Percentiles rank a stretch among this genome's conserved stretches.
These are phyloP conservation scores for Forbesichthys agassizii DNA, from an alignment of 2,113 vertebrate species.

Conservation along the genomic window DNA sequence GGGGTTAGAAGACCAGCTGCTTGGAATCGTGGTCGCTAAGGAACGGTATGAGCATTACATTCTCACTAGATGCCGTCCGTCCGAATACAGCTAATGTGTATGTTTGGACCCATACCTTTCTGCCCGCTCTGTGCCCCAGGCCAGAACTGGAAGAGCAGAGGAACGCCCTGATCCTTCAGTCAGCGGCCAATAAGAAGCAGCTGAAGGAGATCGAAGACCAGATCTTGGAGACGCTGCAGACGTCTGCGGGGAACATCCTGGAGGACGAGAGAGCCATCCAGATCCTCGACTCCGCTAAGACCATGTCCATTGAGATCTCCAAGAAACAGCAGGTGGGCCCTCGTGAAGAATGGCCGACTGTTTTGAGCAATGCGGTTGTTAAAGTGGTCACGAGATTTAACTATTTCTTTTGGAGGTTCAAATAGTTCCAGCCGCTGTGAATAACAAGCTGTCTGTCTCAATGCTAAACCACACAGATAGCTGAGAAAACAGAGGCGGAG, in stretches of 20 bases:
- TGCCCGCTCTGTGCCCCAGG: conserved; percentile 66
- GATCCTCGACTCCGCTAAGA: conserved; percentile 92
- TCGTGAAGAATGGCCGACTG: not conserved
- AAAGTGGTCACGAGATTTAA: no score
- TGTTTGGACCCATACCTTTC: not conserved
- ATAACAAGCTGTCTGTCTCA: conserved; percentile 4
- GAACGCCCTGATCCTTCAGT: conserved; percentile 93
- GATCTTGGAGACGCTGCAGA: conserved; percentile 92
- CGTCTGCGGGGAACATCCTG: conserved; percentile 93
- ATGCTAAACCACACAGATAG: conserved; percentile 75
- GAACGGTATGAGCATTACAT: conserved; percentile 80
- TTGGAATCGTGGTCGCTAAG: conserved; percentile 94
- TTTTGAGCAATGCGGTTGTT: no score
- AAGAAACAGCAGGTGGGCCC: conserved; percentile 89
- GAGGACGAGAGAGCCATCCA: conserved; percentile 93
- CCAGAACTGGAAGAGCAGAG: conserved; percentile 94
- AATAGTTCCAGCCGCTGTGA: no score
- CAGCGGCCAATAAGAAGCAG: conserved; percentile 91
- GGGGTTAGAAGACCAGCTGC: conserved; percentile 93
- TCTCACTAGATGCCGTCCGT: not conserved
- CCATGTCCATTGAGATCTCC: conserved; percentile 92
- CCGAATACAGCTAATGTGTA: not conserved
- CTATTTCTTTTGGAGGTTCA: no score
- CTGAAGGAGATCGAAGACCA: conserved; percentile 93
- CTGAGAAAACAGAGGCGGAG: conserved; percentile 92